Conservation (phyloP, 2,113 vertebrate genomes). For the Calonectris borealis region DNA sequence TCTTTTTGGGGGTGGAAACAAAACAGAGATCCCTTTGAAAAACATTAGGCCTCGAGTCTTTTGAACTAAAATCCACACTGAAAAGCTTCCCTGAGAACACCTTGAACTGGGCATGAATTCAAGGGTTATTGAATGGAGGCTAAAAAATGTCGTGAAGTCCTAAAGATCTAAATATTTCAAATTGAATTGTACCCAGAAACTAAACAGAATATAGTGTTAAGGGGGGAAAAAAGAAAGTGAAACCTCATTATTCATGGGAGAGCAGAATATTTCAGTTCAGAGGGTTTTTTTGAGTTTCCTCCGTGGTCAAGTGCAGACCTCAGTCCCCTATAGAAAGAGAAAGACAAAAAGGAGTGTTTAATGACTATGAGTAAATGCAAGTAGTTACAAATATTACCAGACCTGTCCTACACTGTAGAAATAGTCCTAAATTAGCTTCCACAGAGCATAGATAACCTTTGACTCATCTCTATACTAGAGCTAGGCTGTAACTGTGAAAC, state of each 20-base stretch:
- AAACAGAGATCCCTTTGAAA: neutral
- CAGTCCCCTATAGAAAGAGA: neutral
- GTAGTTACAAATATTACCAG: neutral
- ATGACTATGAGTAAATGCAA: neutral
- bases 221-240: neutral
- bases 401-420: neutral
- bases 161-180: neutral
- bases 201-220: neutral
- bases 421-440: neutral
- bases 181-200: neutral
- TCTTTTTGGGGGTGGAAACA: neutral
- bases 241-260: neutral
- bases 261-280: neutral
- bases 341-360: neutral
- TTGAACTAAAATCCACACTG: neutral
- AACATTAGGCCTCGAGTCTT: neutral
- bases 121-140: neutral
- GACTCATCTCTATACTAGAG: neutral
- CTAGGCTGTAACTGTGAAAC: neutral
- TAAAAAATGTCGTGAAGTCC: neutral
- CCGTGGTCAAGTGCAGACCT: neutral
- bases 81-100: neutral
- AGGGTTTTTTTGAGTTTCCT: neutral
- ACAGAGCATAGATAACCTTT: neutral
- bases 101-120: neutral